Conservation (phyloP, 2,113 vertebrate species). For the Hipposideros armiger region DNA sequence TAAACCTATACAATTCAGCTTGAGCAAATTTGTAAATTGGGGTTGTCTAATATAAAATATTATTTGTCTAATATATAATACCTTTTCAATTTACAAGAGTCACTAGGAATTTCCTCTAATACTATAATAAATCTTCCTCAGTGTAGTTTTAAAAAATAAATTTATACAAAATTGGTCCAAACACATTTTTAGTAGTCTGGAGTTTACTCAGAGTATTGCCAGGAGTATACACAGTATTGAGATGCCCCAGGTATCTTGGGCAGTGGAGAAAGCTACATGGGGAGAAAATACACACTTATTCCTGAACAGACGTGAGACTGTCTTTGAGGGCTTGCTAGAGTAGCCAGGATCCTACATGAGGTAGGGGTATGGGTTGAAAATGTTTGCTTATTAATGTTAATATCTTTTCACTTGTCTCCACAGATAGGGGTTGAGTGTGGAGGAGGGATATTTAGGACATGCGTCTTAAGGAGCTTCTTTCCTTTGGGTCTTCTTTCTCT, state of each 20-base stretch:
- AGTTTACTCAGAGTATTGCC: background rate
- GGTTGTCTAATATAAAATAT: background rate
- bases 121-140: slow-evolving; percentile 6
- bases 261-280: background rate
- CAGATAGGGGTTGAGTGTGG: accelerated
- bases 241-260: background rate
- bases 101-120: slow-evolving; percentile 2
- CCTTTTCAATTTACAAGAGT: background rate
- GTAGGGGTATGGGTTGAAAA: background rate
- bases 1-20: background rate
- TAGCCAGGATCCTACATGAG: background rate
- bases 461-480: background rate
- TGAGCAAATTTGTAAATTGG: background rate
- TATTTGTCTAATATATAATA: slow-evolving; percentile 8
- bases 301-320: background rate
- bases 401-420: background rate
- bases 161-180: background rate
- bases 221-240: background rate
- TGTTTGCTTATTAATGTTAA: background rate
- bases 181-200: background rate
- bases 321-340: background rate
- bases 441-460: background rate
- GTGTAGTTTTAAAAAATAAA: slow-evolving; percentile 42
- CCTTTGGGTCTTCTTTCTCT: background rate
- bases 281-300: background rate